phyloP scores from a whole-genome alignment of 2,888 invertebrate species.

The Sclerodermus sp. region DNA sequence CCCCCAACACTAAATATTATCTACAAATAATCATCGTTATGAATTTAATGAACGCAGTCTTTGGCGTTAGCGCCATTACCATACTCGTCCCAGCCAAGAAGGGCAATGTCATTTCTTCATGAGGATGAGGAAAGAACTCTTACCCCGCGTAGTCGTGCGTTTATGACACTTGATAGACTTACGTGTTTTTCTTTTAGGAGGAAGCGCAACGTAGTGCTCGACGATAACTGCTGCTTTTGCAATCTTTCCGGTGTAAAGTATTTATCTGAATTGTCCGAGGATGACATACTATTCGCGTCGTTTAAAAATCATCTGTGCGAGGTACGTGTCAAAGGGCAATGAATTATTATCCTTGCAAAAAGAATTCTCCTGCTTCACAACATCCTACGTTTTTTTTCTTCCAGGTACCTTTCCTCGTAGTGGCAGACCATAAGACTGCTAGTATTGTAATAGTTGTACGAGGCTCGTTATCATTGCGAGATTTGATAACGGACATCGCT shows the following conservation, averaged over 20 bases:
- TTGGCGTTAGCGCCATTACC: not conserved
- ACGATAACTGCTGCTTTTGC: conserved; percentile 89
- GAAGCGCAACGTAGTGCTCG: conserved; percentile 68
- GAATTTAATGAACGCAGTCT: not conserved
- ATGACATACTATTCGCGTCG: conserved; percentile 83
- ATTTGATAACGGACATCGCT: conserved; percentile 82
- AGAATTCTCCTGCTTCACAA: not conserved
- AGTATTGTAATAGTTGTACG: conserved; percentile 82
- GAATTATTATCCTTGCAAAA: no score
- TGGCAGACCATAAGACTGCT: conserved; percentile 77
- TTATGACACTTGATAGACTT: no score
- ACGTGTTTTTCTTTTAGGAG: no score
- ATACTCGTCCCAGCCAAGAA: not conserved
- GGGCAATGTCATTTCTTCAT: not conserved
- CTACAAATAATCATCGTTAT: not conserved
- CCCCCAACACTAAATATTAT: no score
- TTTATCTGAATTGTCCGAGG: conserved; percentile 72
- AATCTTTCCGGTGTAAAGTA: conserved; percentile 82
- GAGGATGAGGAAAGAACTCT: not conserved
- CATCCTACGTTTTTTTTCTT: not conserved
- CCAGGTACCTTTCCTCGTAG: conserved; percentile 84
- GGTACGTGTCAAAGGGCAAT: conserved; percentile 62
- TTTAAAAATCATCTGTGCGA: conserved; percentile 85
- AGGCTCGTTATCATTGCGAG: conserved; percentile 83
- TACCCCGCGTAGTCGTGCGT: no score